Conservation (phyloP, 2,797 vertebrate genomes). For the Sparidentex hasta region DNA sequence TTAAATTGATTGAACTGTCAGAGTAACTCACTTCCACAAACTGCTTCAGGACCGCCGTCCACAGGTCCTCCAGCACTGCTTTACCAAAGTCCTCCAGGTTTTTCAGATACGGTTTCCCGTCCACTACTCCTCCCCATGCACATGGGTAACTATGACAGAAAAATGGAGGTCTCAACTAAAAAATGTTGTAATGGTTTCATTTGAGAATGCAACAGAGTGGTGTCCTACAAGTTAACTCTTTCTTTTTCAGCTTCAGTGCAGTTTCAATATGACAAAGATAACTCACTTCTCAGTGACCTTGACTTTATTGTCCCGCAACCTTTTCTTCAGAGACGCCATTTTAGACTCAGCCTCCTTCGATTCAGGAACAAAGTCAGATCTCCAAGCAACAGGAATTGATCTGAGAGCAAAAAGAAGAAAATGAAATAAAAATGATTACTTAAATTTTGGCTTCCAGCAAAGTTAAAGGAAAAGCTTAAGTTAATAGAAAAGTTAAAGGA, state of each 20-base stretch:
- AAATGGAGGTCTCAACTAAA: neutral
- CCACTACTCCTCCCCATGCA: slow-evolving; percentile 88
- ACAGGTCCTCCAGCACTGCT: slow-evolving; percentile 87
- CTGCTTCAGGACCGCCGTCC: slow-evolving; percentile 81
- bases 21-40: slow-evolving; percentile 84
- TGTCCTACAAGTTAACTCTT: neutral
- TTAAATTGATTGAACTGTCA: neutral
- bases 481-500: too few relatives aligned
- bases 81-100: slow-evolving; percentile 88
- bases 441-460: neutral
- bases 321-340: slow-evolving; percentile 85
- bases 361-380: slow-evolving; percentile 87
- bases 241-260: neutral
- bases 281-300: slow-evolving; percentile 84
- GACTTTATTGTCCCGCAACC: slow-evolving; percentile 71
- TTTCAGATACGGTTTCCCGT: slow-evolving; percentile 85
- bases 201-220: neutral
- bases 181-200: neutral
- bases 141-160: slow-evolving; percentile 83
- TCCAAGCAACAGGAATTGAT: slow-evolving; percentile 90
- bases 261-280: neutral
- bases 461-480: neutral
- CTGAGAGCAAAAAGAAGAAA: slow-evolving; percentile 68
- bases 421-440: neutral
- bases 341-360: slow-evolving; percentile 85